Conservation (phyloP, 2,113 vertebrate genomes). For the Muntiacus reevesi region DNA sequence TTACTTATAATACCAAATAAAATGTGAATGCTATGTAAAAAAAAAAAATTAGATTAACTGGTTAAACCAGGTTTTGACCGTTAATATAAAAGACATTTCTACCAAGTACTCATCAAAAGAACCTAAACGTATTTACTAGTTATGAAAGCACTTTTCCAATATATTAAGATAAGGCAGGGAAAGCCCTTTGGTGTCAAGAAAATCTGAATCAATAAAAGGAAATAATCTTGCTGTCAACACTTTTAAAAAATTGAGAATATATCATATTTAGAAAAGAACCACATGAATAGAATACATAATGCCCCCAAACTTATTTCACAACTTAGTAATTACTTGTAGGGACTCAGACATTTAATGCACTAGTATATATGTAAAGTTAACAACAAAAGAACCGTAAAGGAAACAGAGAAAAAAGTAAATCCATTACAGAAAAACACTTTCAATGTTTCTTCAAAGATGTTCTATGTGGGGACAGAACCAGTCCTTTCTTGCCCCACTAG, state of each 20-base stretch:
- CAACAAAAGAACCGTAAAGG: background rate
- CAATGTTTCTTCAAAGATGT: background rate
- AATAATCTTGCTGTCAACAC: background rate
- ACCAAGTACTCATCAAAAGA: background rate
- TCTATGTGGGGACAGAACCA: background rate
- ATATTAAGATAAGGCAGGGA: background rate
- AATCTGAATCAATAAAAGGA: background rate
- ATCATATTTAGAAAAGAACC: background rate
- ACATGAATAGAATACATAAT: background rate
- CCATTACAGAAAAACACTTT: background rate
- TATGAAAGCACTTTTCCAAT: background rate
- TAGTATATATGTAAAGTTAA: background rate
- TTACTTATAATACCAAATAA: background rate
- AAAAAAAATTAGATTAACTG: background rate
- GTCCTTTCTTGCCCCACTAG: background rate
- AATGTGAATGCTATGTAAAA: background rate
- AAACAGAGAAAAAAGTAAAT: background rate
- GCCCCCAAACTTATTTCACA: background rate
- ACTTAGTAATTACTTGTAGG: background rate
- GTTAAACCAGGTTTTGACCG: background rate
- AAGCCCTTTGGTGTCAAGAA: background rate
- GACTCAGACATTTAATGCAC: background rate
- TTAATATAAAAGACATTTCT: background rate
- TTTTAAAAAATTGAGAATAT: background rate
- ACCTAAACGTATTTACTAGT: background rate